A percentile compares a stretch with the other conserved stretches of the same genome.
These are phyloP conservation scores for Empidonax traillii DNA, from an alignment of 2,113 vertebrate genomes.

Conservation along the genomic window DNA sequence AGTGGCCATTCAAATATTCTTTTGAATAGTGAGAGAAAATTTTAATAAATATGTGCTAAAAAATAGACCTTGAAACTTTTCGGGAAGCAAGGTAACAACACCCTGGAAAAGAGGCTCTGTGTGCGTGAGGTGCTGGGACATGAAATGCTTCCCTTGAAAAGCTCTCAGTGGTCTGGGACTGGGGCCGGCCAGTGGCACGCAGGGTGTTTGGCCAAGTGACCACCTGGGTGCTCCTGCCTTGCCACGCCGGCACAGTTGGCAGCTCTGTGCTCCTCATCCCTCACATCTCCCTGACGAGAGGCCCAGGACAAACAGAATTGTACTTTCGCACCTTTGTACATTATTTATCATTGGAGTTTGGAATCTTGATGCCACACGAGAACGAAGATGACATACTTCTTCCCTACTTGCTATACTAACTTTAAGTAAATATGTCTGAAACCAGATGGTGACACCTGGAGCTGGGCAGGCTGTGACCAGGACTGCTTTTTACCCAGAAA, in stretches of 20 bases:
- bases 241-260: accelerated
- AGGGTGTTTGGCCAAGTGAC: background rate
- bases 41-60: constrained; percentile 35
- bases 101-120: background rate
- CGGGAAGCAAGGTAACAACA: background rate
- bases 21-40: constrained; percentile 14
- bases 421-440: background rate
- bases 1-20: constrained; percentile 43
- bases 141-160: background rate
- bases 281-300: constrained; percentile 50
- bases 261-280: background rate
- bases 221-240: background rate
- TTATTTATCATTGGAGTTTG: constrained; percentile 71
- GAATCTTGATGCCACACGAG: constrained; percentile 79
- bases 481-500: background rate
- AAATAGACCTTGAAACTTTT: constrained; percentile 20
- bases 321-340: constrained; percentile 73
- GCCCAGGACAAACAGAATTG: constrained; percentile 60
- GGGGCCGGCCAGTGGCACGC: accelerated
- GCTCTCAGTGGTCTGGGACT: background rate
- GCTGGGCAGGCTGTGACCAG: background rate
- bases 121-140: background rate
- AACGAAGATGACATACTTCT: constrained; percentile 73
- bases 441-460: background rate
- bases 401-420: constrained; percentile 25